Percentiles rank a stretch among this genome's conserved stretches.
Evolutionary conservation across 2,113 vertebrate genomes (phyloP).

Genomic region (Lycaon pictus): DNA sequence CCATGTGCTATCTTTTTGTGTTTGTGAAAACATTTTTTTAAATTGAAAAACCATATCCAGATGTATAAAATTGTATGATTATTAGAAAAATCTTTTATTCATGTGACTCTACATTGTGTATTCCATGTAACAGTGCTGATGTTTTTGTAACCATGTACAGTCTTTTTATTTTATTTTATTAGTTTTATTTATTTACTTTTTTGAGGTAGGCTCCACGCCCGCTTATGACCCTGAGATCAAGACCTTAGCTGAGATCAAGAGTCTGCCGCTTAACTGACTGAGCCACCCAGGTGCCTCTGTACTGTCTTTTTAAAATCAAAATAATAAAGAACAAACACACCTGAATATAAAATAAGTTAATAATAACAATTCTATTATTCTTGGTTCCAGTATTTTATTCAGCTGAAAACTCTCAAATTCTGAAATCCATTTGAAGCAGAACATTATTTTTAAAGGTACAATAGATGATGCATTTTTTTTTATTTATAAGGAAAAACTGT

Average conservation of each 20-base stretch:
- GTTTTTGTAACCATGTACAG: not conserved
- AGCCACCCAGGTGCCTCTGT: not conserved
- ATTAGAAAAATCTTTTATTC: not conserved
- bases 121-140: not conserved
- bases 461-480: slow-evolving; percentile 3
- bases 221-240: not conserved
- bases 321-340: not conserved
- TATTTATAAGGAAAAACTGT: not conserved
- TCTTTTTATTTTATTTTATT: not conserved
- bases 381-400: not conserved
- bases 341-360: not conserved
- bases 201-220: not conserved
- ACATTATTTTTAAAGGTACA: not conserved
- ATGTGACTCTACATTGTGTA: not conserved
- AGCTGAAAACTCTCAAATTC: slow-evolving; percentile 17
- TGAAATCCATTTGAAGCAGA: not conserved
- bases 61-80: not conserved
- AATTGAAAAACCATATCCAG: not conserved
- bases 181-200: not conserved
- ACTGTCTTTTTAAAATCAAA: not conserved
- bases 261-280: not conserved
- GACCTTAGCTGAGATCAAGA: not conserved
- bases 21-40: not conserved
- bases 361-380: not conserved
- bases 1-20: not conserved